Conservation (phyloP, 2,888 invertebrate species). For the Drosophila mimetica region DNA sequence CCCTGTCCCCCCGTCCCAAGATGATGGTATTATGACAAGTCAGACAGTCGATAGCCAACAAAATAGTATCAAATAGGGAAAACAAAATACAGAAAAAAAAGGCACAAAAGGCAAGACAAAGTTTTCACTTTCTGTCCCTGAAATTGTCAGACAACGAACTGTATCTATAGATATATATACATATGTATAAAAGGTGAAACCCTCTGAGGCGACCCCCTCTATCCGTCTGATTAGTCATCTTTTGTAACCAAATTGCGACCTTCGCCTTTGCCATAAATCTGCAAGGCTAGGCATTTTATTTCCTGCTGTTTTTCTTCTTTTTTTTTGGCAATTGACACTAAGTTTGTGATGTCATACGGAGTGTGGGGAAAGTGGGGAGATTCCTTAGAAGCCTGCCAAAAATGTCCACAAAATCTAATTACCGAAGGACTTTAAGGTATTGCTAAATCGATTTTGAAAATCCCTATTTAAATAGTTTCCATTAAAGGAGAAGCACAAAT, state of each 20-base stretch:
- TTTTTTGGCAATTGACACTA: constrained; percentile 48
- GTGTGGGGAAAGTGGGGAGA: background rate
- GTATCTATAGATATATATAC: background rate
- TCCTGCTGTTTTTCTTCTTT: constrained; percentile 4
- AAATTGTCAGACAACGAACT: constrained; percentile 46
- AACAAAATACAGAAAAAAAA: constrained; percentile 1
- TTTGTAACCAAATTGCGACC: constrained; percentile 53
- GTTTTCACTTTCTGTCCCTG: constrained; percentile 70
- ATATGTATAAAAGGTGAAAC: background rate
- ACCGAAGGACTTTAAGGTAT: background rate
- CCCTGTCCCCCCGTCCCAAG: background rate
- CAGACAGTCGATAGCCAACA: constrained; percentile 24
- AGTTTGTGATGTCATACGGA: constrained; percentile 24
- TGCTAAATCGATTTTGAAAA: background rate
- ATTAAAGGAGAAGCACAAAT: too few relatives aligned
- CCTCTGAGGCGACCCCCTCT: constrained; percentile 8
- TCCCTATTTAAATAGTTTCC: background rate
- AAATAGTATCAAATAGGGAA: constrained; percentile 1
- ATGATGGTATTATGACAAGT: constrained; percentile 33
- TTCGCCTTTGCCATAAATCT: constrained; percentile 72
- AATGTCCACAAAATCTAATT: constrained; percentile 34
- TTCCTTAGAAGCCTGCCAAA: constrained; percentile 21
- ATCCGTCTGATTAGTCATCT: constrained; percentile 37
- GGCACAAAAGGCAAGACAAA: constrained; percentile 29
- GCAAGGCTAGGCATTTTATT: constrained; percentile 11